Evolutionary conservation across 2,113 vertebrate species (phyloP).

Genomic region (Phaethornis superciliosus): DNA sequence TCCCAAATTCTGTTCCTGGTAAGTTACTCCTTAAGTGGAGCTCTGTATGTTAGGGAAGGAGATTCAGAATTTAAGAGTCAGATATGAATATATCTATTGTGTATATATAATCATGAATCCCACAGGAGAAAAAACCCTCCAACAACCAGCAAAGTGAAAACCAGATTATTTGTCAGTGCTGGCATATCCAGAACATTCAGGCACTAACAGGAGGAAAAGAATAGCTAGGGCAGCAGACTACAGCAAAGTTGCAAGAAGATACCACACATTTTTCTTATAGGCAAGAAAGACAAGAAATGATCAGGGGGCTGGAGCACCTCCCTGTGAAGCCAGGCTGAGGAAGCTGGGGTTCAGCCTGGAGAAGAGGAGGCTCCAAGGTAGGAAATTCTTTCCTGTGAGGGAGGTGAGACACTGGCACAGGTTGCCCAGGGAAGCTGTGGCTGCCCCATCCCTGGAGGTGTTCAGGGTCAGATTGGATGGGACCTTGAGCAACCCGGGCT

Average conservation of each 20-base stretch:
- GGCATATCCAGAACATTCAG: neutral
- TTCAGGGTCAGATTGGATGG: no score
- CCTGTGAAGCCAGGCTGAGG: no score
- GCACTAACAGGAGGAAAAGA: neutral
- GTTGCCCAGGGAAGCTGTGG: no score
- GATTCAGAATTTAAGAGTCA: neutral
- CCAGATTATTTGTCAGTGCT: neutral
- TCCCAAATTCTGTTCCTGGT: neutral
- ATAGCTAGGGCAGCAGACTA: neutral
- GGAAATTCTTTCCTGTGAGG: no score
- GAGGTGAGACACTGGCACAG: no score
- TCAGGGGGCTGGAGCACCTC: no score
- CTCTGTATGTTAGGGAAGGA: neutral
- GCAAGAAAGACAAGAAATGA: neutral
- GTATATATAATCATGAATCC: neutral
- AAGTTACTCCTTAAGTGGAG: neutral
- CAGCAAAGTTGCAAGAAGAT: neutral
- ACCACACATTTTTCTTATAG: neutral
- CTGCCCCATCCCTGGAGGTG: no score
- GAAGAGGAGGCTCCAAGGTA: no score
- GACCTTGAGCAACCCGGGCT: no score
- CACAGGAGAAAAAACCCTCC: no score
- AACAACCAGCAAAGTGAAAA: neutral
- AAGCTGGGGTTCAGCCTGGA: no score
- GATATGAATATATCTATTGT: neutral